These are phyloP conservation scores for Camelus dromedarius DNA, from an alignment of 2,113 vertebrate species.

Conservation along the genomic window DNA sequence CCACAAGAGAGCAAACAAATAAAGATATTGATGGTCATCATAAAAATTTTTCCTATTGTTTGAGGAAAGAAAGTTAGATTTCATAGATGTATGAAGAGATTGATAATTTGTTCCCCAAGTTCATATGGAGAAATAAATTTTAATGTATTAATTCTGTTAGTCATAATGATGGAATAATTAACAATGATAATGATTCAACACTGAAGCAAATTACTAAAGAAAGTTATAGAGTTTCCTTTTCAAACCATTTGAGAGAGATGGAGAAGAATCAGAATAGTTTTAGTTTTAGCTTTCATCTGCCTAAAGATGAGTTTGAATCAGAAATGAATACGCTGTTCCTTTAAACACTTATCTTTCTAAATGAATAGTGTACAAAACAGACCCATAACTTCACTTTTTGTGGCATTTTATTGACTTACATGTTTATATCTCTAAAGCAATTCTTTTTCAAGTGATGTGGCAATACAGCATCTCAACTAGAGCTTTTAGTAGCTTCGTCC, in stretches of 20 bases:
- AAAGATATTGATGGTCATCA: neutral
- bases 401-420: slow-evolving; percentile 15
- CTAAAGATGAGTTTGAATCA: slow-evolving; percentile 20
- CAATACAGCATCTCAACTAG: neutral
- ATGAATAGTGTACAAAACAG: neutral
- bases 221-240: slow-evolving; percentile 11
- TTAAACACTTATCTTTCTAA: slow-evolving; percentile 29
- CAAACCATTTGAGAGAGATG: neutral
- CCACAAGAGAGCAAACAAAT: slow-evolving; percentile 23
- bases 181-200: slow-evolving; percentile 49
- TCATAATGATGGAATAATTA: slow-evolving; percentile 26
- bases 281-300: slow-evolving; percentile 11
- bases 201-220: slow-evolving; percentile 44
- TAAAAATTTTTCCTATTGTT: neutral
- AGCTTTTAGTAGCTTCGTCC: slow-evolving; percentile 20
- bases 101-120: slow-evolving; percentile 54
- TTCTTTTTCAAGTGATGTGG: slow-evolving; percentile 29
- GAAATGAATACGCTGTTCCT: neutral
- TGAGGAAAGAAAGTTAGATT: slow-evolving; percentile 11
- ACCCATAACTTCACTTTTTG: neutral
- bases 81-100: slow-evolving; percentile 40
- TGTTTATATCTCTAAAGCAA: neutral
- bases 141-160: slow-evolving; percentile 33
- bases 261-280: neutral
- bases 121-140: slow-evolving; percentile 48